phyloP scores from a whole-genome alignment of 2,113 vertebrate species.

The Gulo gulo region DNA sequence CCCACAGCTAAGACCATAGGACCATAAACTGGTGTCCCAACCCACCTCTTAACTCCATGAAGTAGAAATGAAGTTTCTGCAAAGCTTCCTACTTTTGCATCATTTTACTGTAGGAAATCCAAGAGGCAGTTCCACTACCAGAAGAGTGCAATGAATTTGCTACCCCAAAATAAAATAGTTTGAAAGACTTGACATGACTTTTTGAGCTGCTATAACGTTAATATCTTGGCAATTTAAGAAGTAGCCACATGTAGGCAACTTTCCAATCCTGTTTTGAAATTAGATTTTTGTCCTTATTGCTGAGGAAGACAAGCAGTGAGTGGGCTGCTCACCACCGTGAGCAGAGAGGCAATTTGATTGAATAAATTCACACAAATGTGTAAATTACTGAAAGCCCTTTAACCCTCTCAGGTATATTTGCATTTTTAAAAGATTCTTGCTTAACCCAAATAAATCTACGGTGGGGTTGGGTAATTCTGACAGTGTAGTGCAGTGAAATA shows the following conservation, averaged over 20 bases:
- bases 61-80: background rate
- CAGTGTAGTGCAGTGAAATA: background rate
- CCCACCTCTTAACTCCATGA: background rate
- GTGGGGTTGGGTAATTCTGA: background rate
- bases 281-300: background rate
- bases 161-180: background rate
- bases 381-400: slow-evolving; percentile 25
- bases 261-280: slow-evolving; percentile 31
- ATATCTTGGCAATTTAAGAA: background rate
- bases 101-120: background rate
- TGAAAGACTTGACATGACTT: background rate
- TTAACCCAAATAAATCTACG: background rate
- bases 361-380: slow-evolving; percentile 1
- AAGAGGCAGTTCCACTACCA: background rate
- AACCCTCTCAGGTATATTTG: background rate
- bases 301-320: background rate
- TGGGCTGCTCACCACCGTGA: background rate
- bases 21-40: background rate
- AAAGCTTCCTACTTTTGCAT: background rate
- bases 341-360: background rate
- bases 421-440: background rate
- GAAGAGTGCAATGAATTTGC: background rate
- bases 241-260: background rate
- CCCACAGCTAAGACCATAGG: background rate
- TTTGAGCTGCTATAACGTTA: background rate